Evolutionary conservation across 2,797 vertebrate species (phyloP).

Genomic region (Steatocranus sp.): DNA sequence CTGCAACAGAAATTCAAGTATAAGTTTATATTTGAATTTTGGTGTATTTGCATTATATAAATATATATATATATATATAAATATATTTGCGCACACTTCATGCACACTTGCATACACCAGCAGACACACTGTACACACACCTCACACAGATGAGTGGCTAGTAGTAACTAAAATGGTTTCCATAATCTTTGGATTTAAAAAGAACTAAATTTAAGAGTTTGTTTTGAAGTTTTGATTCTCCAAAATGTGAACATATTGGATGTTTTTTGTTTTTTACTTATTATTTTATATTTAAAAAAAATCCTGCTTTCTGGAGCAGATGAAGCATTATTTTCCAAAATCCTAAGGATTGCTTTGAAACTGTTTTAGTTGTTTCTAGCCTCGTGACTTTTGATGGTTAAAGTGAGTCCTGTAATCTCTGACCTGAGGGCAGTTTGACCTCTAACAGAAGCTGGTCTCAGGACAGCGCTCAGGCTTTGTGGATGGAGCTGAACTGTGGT

Average conservation of each 20-base stretch:
- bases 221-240: neutral
- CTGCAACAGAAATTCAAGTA: conserved; percentile 59
- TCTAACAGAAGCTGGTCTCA: neutral
- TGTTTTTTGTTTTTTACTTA: neutral
- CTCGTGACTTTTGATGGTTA: conserved; percentile 52
- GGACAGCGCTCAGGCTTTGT: conserved; percentile 17
- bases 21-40: conserved; percentile 51
- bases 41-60: conserved; percentile 58
- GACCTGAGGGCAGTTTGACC: neutral
- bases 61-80: conserved; percentile 35
- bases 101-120: conserved; percentile 76
- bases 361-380: conserved; percentile 37
- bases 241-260: neutral
- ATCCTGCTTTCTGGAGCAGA: neutral
- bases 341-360: conserved; percentile 23
- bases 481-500: conserved; percentile 44
- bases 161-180: conserved; percentile 60
- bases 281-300: neutral
- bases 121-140: conserved; percentile 72
- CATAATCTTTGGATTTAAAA: conserved; percentile 22
- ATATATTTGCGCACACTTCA: conserved; percentile 68
- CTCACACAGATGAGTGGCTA: conserved; percentile 65
- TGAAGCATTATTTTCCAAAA: neutral
- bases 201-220: neutral
- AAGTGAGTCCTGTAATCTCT: conserved; percentile 1